phyloP scores from a whole-genome alignment of 2,888 invertebrate genomes.

The Chrysomela aeneicollis region DNA sequence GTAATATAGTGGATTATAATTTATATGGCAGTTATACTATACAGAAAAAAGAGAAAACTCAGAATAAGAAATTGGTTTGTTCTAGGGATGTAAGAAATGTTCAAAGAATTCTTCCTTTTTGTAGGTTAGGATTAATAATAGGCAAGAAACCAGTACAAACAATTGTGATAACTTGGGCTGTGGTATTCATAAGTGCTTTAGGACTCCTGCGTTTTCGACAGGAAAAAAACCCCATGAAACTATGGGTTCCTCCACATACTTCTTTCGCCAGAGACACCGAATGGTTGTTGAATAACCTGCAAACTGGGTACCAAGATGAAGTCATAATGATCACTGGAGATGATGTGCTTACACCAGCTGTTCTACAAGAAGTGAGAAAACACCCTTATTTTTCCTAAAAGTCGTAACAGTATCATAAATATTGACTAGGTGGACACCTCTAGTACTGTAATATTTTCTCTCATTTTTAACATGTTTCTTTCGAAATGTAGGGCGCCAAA shows the following conservation, averaged over 20 bases:
- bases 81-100: too few species aligned
- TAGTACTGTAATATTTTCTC: too few species aligned
- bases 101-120: too few species aligned
- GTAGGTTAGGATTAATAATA: constrained; percentile 69
- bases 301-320: constrained; percentile 70
- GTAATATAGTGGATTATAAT: too few species aligned
- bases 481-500: too few species aligned
- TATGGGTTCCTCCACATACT: constrained; percentile 80
- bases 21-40: too few species aligned
- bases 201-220: constrained; percentile 73
- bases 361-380: constrained; percentile 62
- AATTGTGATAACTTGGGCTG: constrained; percentile 65
- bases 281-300: constrained; percentile 75
- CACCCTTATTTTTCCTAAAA: too few species aligned
- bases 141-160: constrained; percentile 70
- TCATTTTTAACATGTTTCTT: too few species aligned
- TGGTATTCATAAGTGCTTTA: constrained; percentile 67
- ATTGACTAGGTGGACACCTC: too few species aligned
- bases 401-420: too few species aligned
- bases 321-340: constrained; percentile 70
- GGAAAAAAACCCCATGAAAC: constrained; percentile 77
- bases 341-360: constrained; percentile 71
- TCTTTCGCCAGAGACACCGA: constrained; percentile 74
- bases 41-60: too few species aligned
- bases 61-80: too few species aligned